phyloP scores from a whole-genome alignment of 2,888 invertebrate genomes.

The Aplocera efformata region DNA sequence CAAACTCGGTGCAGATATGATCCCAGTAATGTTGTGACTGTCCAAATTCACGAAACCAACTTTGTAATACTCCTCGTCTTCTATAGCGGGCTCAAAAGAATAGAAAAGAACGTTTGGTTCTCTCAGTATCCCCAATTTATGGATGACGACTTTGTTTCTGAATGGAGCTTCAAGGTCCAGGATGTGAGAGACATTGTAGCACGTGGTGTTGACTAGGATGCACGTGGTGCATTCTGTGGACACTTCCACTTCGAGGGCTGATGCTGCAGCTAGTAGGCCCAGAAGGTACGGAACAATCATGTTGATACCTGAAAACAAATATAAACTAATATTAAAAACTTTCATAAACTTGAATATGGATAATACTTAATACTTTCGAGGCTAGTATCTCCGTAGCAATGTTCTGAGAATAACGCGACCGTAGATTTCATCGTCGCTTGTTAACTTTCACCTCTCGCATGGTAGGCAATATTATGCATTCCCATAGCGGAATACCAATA shows the following conservation, averaged over 20 bases:
- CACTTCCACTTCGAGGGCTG: slow-evolving; percentile 27
- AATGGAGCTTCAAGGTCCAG: slow-evolving; percentile 57
- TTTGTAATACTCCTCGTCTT: slow-evolving; percentile 61
- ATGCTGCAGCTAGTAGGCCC: slow-evolving; percentile 31
- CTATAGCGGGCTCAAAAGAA: slow-evolving; percentile 59
- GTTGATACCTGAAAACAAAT: slow-evolving; percentile 33
- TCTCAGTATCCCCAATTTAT: slow-evolving; percentile 51
- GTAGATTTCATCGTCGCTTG: too few relatives aligned
- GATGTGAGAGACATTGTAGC: slow-evolving; percentile 53
- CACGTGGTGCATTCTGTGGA: slow-evolving; percentile 43
- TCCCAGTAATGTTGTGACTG: slow-evolving; percentile 32
- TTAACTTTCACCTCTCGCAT: too few relatives aligned
- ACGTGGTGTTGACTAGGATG: slow-evolving; percentile 45
- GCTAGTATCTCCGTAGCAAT: too few relatives aligned
- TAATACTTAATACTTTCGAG: too few relatives aligned
- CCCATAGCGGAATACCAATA: too few relatives aligned
- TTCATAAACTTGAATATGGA: too few relatives aligned
- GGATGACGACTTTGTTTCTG: slow-evolving; percentile 53
- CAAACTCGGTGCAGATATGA: slow-evolving; percentile 40
- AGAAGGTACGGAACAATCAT: slow-evolving; percentile 44
- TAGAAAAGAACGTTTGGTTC: slow-evolving; percentile 53
- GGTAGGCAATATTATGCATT: too few relatives aligned
- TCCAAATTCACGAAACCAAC: slow-evolving; percentile 57
- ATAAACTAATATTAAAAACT: neutral
- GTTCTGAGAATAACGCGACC: too few relatives aligned